phyloP scores from a whole-genome alignment of 1,140 invertebrate genomes.

The Oedothorax gibbosus region DNA sequence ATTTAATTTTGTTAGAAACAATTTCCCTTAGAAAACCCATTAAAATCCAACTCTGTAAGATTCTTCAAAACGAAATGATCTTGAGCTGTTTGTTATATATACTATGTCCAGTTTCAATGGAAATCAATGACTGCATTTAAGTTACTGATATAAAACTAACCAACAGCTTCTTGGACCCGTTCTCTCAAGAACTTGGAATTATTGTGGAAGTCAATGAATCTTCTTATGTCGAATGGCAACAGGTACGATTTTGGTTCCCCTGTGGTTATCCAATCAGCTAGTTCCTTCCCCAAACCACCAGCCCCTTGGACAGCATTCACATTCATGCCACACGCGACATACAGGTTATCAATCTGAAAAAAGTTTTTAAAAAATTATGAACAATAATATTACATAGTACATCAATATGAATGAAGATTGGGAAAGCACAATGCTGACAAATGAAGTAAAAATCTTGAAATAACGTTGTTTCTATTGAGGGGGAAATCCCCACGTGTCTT shows the following conservation, averaged over 20 bases:
- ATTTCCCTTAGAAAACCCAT: too few species aligned
- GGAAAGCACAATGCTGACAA: too few species aligned
- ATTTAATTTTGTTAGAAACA: too few species aligned
- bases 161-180: conserved; percentile 91
- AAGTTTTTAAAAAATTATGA: not conserved
- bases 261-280: conserved; percentile 89
- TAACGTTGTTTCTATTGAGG: too few species aligned
- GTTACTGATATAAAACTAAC: conserved; percentile 66
- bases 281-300: conserved; percentile 89
- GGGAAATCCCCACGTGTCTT: too few species aligned
- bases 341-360: conserved; percentile 88
- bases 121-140: too few species aligned
- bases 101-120: too few species aligned
- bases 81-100: too few species aligned
- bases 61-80: too few species aligned
- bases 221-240: conserved; percentile 89
- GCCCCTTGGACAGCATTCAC: conserved; percentile 92
- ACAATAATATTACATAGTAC: too few species aligned
- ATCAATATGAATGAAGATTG: not conserved
- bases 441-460: too few species aligned
- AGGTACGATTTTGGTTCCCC: conserved; percentile 82
- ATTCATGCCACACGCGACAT: conserved; percentile 95
- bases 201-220: conserved; percentile 95
- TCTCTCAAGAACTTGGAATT: conserved; percentile 94
- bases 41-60: too few species aligned